A percentile compares a stretch with the other conserved stretches of the same genome.
These are phyloP conservation scores for Ctenopoma kingsleyae DNA, from an alignment of 2,797 vertebrate species.

Conservation along the genomic window DNA sequence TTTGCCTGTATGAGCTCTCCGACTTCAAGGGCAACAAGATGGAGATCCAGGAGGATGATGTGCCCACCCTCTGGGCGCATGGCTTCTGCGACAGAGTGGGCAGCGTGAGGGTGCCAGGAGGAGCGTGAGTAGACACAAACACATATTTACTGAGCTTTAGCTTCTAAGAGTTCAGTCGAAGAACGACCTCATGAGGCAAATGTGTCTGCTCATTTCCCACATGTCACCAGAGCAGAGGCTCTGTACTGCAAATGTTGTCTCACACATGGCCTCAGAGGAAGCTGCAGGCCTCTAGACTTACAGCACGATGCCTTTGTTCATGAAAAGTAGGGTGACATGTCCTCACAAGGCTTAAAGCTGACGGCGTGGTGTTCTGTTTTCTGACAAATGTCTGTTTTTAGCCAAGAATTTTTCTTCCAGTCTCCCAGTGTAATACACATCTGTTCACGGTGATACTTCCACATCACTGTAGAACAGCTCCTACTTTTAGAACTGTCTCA, in stretches of 20 bases:
- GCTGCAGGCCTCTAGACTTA: slow-evolving; percentile 3
- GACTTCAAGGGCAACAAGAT: slow-evolving; percentile 97
- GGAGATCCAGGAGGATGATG: slow-evolving; percentile 94
- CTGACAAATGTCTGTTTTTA: slow-evolving; percentile 23
- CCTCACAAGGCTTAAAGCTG: slow-evolving; percentile 34
- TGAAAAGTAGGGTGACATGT: slow-evolving; percentile 16
- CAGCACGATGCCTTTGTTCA: slow-evolving; percentile 29
- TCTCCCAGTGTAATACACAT: background rate
- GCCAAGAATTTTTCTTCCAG: background rate
- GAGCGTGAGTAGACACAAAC: slow-evolving; percentile 88
- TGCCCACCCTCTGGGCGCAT: slow-evolving; percentile 95
- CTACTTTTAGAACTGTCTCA: too few species aligned
- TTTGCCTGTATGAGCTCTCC: slow-evolving; percentile 92
- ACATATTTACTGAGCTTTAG: background rate
- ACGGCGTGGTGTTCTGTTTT: slow-evolving; percentile 3
- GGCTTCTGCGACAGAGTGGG: slow-evolving; percentile 96
- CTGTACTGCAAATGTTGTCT: slow-evolving; percentile 16
- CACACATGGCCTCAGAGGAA: background rate
- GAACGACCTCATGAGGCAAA: slow-evolving; percentile 2
- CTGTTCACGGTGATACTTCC: background rate
- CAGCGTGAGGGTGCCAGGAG: slow-evolving; percentile 93
- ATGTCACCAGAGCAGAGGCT: slow-evolving; percentile 1
- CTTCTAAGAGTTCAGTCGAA: background rate
- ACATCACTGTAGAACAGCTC: background rate
- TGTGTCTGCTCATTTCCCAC: background rate